Percentiles rank a stretch among this genome's conserved stretches.
Conservation (phyloP, 2,888 invertebrate species). For the Taphrorychus bicolor region DNA sequence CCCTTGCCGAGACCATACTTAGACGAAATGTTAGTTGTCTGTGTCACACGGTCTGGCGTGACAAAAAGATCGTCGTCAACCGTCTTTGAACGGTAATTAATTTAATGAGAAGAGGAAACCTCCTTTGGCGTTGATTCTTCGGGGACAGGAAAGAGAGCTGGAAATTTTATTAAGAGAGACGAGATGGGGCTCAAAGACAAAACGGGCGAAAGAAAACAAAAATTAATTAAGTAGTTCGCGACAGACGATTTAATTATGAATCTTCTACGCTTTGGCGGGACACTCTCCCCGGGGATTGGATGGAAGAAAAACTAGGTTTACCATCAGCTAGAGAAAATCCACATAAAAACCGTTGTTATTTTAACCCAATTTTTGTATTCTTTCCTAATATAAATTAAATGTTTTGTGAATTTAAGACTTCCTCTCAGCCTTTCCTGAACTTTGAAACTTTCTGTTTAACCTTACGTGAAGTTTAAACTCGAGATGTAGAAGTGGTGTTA, state of each 20-base stretch:
- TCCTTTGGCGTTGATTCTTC: slow-evolving; percentile 32
- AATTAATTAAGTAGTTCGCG: slow-evolving; percentile 25
- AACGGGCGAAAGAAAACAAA: slow-evolving; percentile 31
- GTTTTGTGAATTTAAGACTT: too few species aligned
- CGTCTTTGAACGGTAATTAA: slow-evolving; percentile 39
- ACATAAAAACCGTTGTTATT: too few species aligned
- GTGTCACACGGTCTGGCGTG: slow-evolving; percentile 29
- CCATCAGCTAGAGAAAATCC: not conserved
- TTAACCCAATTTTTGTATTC: too few species aligned
- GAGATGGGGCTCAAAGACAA: slow-evolving; percentile 15
- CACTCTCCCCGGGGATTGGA: not conserved
- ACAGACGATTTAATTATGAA: slow-evolving; percentile 26
- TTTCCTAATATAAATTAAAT: too few species aligned
- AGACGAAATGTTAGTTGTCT: slow-evolving; percentile 26
- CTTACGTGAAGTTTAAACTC: too few species aligned
- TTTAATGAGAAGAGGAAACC: slow-evolving; percentile 40
- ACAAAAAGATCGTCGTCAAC: slow-evolving; percentile 37
- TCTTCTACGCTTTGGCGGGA: not conserved
- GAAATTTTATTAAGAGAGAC: slow-evolving; percentile 27
- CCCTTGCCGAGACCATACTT: slow-evolving; percentile 24
- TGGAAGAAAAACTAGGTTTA: not conserved
- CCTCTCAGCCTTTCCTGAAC: too few species aligned
- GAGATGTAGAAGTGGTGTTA: too few species aligned
- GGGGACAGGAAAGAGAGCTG: slow-evolving; percentile 20
- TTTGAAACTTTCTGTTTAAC: too few species aligned